A percentile compares a stretch with the other conserved stretches of the same genome.
Conservation (phyloP, 2,113 vertebrate genomes). For the Anguilla rostrata region DNA sequence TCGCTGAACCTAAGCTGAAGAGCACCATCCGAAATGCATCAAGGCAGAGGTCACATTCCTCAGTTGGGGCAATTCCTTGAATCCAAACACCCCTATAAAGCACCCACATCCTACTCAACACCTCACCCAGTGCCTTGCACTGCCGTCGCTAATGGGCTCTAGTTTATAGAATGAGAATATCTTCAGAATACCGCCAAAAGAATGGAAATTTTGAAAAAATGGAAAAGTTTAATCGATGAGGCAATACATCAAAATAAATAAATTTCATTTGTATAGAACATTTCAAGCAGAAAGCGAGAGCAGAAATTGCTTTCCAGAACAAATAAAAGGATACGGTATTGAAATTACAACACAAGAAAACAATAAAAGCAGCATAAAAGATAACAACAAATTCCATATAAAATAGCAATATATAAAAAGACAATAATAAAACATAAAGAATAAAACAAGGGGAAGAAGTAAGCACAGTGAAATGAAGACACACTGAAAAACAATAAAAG, state of each 20-base stretch:
- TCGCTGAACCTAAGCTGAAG: background rate
- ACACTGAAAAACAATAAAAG: too few relatives aligned
- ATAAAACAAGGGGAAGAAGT: too few relatives aligned
- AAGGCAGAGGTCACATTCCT: conserved; percentile 13
- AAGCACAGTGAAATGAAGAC: too few relatives aligned
- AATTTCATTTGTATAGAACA: too few relatives aligned
- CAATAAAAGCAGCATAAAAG: too few relatives aligned
- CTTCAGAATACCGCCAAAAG: background rate
- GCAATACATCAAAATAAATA: background rate
- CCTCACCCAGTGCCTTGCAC: background rate
- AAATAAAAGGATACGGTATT: too few relatives aligned
- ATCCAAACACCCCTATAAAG: background rate
- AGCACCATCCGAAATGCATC: background rate
- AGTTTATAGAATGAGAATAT: background rate
- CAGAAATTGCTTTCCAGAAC: too few relatives aligned
- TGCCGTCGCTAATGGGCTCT: background rate
- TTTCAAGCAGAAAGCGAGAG: too few relatives aligned
- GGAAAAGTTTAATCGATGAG: background rate
- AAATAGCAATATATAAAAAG: too few relatives aligned
- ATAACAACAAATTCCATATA: too few relatives aligned
- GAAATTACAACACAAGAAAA: too few relatives aligned
- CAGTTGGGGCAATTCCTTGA: background rate
- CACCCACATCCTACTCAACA: background rate
- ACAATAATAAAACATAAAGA: too few relatives aligned
- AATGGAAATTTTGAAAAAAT: background rate